Percentiles rank a stretch among this genome's conserved stretches.
Evolutionary conservation across 2,888 invertebrate species (phyloP).

Genomic region (Harmothoe impar): DNA sequence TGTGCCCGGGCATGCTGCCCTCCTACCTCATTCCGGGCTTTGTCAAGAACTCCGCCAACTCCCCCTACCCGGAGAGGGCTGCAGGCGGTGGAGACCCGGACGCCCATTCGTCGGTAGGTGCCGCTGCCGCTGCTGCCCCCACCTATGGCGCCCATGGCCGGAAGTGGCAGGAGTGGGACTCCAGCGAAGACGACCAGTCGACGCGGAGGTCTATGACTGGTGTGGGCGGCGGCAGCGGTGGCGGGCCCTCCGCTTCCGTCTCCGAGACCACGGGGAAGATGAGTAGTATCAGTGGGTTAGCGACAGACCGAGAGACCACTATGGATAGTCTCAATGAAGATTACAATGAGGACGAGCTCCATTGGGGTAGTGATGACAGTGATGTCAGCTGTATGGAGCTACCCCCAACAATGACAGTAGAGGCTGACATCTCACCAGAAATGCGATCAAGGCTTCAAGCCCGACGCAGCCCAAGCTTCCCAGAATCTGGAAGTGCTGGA

Average conservation of each 20-base stretch:
- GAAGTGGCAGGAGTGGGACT: conserved; percentile 57
- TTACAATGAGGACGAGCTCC: conserved; percentile 46
- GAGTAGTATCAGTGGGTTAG: conserved; percentile 15
- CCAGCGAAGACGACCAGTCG: conserved; percentile 24
- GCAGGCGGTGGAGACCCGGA: background rate
- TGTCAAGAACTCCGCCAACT: conserved; percentile 38
- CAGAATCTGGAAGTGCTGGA: conserved; percentile 33
- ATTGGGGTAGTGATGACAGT: conserved; percentile 57
- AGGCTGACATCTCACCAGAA: conserved; percentile 41
- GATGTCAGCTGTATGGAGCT: conserved; percentile 60
- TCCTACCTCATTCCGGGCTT: conserved; percentile 62
- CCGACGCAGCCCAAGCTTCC: background rate
- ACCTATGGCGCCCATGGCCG: background rate
- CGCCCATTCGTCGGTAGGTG: background rate
- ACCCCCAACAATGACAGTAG: background rate
- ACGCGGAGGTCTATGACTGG: background rate
- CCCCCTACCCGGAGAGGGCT: conserved; percentile 41
- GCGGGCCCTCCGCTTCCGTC: conserved; percentile 30
- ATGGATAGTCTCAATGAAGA: background rate
- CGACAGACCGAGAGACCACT: conserved; percentile 33
- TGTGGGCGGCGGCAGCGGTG: too few relatives aligned
- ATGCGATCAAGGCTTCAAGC: background rate
- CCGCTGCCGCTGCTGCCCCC: conserved; percentile 2
- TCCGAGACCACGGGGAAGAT: conserved; percentile 36
- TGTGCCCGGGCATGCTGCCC: conserved; percentile 67